Conservation (phyloP, 2,113 vertebrate species). For the Lophotis ruficrista region DNA sequence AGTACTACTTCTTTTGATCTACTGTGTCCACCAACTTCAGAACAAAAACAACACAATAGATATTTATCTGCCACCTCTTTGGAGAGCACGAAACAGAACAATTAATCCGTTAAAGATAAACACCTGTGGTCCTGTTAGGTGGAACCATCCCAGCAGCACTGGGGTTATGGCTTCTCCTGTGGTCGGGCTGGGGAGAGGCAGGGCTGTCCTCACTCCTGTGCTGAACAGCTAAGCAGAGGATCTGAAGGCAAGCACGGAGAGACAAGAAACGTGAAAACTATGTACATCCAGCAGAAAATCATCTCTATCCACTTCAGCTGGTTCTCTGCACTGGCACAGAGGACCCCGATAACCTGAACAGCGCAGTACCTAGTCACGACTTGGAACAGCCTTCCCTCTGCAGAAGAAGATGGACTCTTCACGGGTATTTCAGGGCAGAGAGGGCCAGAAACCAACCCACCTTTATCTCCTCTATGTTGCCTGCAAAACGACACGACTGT, state of each 20-base stretch:
- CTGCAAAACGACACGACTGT: not conserved
- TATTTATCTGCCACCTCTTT: not conserved
- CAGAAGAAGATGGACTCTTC: not conserved
- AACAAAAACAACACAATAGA: not conserved
- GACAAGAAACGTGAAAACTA: not conserved
- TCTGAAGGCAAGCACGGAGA: not conserved
- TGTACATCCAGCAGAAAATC: not conserved
- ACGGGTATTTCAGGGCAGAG: not conserved
- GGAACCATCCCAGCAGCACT: not conserved
- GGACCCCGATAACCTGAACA: not conserved
- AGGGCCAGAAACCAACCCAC: not conserved
- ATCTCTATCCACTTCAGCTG: not conserved
- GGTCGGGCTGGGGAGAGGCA: not conserved
- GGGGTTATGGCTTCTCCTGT: not conserved
- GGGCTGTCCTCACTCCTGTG: not conserved
- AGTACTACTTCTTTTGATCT: not conserved
- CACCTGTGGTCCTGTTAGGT: not conserved
- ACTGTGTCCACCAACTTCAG: not conserved
- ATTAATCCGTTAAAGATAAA: not conserved
- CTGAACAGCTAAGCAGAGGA: not conserved
- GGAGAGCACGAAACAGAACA: not conserved
- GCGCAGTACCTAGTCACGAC: not conserved
- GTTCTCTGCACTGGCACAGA: not conserved
- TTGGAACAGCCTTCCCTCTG: not conserved
- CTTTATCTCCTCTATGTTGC: rapidly evolving